Conservation (phyloP, 2,113 vertebrate genomes). For the Cyrtonyx montezumae region DNA sequence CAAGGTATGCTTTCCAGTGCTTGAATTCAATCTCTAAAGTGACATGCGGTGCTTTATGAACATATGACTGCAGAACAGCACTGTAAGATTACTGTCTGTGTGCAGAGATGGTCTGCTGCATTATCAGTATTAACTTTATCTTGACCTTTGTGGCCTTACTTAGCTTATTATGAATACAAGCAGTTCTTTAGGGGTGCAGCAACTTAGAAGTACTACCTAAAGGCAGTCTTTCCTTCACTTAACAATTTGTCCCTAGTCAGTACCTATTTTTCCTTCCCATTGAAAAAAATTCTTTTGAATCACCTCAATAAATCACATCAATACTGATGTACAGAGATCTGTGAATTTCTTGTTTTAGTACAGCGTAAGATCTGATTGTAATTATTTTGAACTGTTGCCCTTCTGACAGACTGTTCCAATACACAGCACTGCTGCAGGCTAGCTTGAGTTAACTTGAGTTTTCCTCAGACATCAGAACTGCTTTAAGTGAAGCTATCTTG, state of each 20-base stretch:
- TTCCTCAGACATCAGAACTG: not conserved
- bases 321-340: no score
- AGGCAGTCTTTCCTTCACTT: not conserved
- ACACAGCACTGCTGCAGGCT: not conserved
- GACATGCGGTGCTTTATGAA: not conserved
- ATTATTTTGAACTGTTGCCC: not conserved
- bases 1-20: not conserved
- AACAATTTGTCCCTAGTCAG: not conserved
- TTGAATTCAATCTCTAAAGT: not conserved
- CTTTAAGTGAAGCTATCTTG: not conserved
- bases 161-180: not conserved
- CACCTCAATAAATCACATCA: no score
- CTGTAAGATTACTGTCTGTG: not conserved
- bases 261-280: not conserved
- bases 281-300: not conserved
- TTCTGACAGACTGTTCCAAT: not conserved
- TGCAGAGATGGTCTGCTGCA: not conserved
- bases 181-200: not conserved
- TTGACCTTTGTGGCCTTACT: not conserved
- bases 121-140: not conserved
- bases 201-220: not conserved
- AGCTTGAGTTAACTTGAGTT: not conserved
- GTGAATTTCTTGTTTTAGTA: not conserved
- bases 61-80: not conserved
- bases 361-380: not conserved